Conservation (phyloP, 2,113 vertebrate species). For the Coturnix japonica region DNA sequence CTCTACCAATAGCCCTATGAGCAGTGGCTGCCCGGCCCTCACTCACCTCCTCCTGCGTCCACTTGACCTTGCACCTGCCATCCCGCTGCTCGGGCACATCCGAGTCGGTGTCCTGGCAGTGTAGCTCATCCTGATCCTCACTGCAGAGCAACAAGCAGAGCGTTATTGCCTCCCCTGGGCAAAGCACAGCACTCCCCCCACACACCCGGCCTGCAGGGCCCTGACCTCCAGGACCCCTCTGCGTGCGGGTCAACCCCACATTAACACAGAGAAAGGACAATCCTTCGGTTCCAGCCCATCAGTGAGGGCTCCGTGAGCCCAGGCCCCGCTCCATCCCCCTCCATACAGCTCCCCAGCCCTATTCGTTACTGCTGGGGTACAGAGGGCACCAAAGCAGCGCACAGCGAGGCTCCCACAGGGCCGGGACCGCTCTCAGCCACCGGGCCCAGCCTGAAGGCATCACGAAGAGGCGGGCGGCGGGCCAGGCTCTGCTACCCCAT, state of each 20-base stretch:
- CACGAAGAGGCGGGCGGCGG: too few species aligned
- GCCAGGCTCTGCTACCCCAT: too few species aligned
- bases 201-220: background rate
- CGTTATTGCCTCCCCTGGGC: rapidly evolving
- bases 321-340: background rate
- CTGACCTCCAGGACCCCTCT: rapidly evolving
- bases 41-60: constrained; percentile 93
- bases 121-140: constrained; percentile 90
- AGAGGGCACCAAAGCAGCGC: too few species aligned
- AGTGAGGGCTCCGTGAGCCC: too few species aligned
- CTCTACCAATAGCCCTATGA: too few species aligned
- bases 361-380: too few species aligned
- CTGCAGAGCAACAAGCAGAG: constrained; percentile 53
- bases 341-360: background rate
- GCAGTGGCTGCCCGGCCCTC: background rate
- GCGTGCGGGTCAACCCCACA: rapidly evolving
- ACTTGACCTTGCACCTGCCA: constrained; percentile 91
- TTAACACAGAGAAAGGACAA: rapidly evolving
- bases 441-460: background rate
- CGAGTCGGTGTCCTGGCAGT: constrained; percentile 88
- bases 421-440: background rate
- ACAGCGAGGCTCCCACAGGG: too few species aligned
- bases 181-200: rapidly evolving
- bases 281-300: background rate
- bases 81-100: constrained; percentile 91